phyloP scores from a whole-genome alignment of 2,113 vertebrate genomes.

The Gulo gulo region DNA sequence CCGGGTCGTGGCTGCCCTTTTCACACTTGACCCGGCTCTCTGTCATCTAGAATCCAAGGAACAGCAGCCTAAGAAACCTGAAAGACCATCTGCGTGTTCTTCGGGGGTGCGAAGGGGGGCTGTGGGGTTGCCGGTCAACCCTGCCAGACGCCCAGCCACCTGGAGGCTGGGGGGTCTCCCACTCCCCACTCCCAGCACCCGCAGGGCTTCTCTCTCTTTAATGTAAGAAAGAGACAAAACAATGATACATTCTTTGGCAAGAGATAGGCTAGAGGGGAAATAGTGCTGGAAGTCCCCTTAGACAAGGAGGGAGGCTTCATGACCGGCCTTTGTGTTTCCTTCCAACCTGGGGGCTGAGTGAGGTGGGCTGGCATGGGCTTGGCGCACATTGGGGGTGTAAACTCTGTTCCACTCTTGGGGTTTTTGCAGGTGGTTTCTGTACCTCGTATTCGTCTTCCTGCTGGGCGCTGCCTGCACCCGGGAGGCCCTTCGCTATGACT shows the following conservation, averaged over 20 bases:
- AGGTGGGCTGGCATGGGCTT: background rate
- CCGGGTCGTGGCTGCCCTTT: background rate
- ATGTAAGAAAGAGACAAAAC: background rate
- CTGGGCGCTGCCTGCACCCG: constrained; percentile 95
- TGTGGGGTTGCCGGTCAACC: background rate
- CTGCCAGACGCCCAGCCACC: background rate
- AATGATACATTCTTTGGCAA: background rate
- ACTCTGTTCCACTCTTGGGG: background rate
- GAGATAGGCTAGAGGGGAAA: background rate
- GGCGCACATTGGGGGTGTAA: background rate
- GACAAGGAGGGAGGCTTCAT: background rate
- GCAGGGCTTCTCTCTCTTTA: background rate
- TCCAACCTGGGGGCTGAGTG: background rate
- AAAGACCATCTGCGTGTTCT: background rate
- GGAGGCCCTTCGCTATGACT: constrained; percentile 94
- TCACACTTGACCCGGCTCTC: background rate
- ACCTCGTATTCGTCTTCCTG: constrained; percentile 96
- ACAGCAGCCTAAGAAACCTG: background rate
- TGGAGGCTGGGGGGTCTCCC: background rate
- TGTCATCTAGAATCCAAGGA: background rate
- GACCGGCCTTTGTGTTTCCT: background rate
- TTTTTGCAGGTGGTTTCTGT: constrained; percentile 96
- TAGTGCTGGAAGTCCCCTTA: background rate
- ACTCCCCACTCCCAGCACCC: fast-evolving
- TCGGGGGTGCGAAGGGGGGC: background rate